Evolutionary conservation across 2,888 invertebrate species (phyloP), one percentile per base, ranked within the genome.

Genomic region (Andrena praecox): DNA sequence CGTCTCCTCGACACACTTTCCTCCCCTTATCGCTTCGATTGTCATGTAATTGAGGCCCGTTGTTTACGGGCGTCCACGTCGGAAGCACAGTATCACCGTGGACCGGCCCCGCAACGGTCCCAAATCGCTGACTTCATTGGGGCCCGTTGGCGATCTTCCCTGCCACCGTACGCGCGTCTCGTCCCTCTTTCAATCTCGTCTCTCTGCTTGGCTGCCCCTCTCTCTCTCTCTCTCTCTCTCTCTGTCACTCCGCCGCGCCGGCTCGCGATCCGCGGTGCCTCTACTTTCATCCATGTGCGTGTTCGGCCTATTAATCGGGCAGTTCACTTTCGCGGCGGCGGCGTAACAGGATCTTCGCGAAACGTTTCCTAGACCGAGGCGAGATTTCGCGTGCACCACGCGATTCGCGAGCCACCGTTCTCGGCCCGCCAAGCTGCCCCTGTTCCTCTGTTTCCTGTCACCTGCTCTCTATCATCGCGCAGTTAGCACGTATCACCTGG

Each of bases 331-430:
- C 90, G 91, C 81, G 71, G 33, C 71, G 31, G 48, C 42, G 67
- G 89, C 85, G 91, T 91, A 92, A 92, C 89, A 90, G 89, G 90
- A 92, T 91, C 91, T 82, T 85, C 86, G 85, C 75, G 79, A 78
- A 71, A 56, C 77, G 83, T 84, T 89, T 89, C 90, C 88, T 88
- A 86, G 87, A 87, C 85, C 71, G 60, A 74, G 78, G 71, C 77
- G 78, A 80, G 85, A 86, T 86, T 86, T 87, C 86, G 89, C 88
- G 79, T 87, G 87, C 75, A 72, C 82, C 85, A 85, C 83, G 85
- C 88, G 83, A 88, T 86, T 88, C 72, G 50, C 78, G 16, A 59
- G 70, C 56, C 33, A 59, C 63, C n/a, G 27, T 16, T 5, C 59
- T 35, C 20, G 50, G 42, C 20, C 31, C 59, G 52, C 56, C 35